Evolutionary conservation across 2,113 vertebrate genomes (phyloP).

Genomic region (Silurus meridionalis): DNA sequence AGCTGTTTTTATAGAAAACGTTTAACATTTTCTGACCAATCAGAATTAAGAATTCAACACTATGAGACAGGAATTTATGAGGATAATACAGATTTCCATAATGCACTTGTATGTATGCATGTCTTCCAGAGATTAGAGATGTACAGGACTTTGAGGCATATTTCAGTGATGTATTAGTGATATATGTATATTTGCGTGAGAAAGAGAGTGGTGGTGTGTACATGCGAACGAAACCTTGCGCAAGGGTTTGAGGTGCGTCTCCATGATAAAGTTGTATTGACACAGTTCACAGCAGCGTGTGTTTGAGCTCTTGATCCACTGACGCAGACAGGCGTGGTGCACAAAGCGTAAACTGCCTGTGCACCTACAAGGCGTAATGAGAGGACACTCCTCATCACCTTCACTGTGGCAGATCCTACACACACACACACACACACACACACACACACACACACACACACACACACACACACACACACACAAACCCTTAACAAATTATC

Average conservation of each 20-base stretch:
- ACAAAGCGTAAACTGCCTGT: conserved; percentile 93
- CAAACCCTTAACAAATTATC: background rate
- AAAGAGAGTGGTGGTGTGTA: background rate
- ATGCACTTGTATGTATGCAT: background rate
- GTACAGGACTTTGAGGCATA: background rate
- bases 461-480: no score
- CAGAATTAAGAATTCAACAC: background rate
- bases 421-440: conserved; percentile 46
- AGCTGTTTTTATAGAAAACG: background rate
- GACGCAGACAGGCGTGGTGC: conserved; percentile 93
- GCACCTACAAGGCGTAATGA: conserved; percentile 94
- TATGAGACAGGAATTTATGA: background rate
- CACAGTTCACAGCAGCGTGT: conserved; percentile 97
- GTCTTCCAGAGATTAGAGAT: background rate
- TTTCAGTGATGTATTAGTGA: conserved; percentile 30
- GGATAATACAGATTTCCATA: background rate
- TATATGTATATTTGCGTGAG: conserved; percentile 29
- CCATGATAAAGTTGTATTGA: conserved; percentile 98
- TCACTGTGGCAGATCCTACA: conserved; percentile 98
- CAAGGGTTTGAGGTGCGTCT: conserved; percentile 93
- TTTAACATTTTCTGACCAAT: background rate
- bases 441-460: no score
- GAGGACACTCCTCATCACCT: conserved; percentile 89
- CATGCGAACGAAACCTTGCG: conserved; percentile 77
- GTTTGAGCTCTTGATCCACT: conserved; percentile 99